These are phyloP conservation scores for Agrochola lota DNA, from an alignment of 2,888 invertebrate genomes.

Conservation along the genomic window DNA sequence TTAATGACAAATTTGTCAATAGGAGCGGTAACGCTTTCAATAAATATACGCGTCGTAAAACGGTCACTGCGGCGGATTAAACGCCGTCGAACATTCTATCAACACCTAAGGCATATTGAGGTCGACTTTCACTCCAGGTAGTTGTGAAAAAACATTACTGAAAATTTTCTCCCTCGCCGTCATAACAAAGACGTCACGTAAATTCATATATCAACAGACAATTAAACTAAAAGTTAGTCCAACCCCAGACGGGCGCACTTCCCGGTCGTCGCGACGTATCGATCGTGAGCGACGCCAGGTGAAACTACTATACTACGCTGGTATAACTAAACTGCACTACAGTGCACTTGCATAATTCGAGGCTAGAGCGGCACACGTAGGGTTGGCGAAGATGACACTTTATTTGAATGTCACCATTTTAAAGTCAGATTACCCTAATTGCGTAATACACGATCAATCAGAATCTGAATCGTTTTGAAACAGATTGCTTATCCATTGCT, in stretches of 20 bases:
- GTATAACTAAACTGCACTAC: constrained; percentile 62
- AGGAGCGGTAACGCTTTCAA: not conserved
- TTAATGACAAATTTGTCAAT: constrained; percentile 2
- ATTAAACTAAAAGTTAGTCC: constrained; percentile 60
- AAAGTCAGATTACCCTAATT: not conserved
- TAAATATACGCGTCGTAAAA: constrained; percentile 12
- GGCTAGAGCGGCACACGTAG: constrained; percentile 42
- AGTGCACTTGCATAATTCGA: constrained; percentile 66
- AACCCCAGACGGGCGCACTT: constrained; percentile 59
- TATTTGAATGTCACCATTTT: not conserved
- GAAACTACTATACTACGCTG: constrained; percentile 59
- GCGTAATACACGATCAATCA: no score
- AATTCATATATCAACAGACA: constrained; percentile 53
- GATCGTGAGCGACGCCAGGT: constrained; percentile 76
- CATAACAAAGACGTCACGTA: constrained; percentile 35
- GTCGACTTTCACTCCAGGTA: not conserved
- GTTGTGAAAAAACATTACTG: not conserved
- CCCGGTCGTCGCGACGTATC: constrained; percentile 77
- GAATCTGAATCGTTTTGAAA: no score
- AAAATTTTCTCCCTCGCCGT: not conserved
- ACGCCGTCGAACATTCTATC: not conserved
- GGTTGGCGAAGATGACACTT: constrained; percentile 31
- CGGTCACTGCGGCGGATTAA: not conserved
- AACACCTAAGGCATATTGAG: not conserved
- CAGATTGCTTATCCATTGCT: no score